These are phyloP conservation scores for Sciurus vulgaris DNA, from an alignment of 2,797 vertebrate genomes.

Conservation along the genomic window DNA sequence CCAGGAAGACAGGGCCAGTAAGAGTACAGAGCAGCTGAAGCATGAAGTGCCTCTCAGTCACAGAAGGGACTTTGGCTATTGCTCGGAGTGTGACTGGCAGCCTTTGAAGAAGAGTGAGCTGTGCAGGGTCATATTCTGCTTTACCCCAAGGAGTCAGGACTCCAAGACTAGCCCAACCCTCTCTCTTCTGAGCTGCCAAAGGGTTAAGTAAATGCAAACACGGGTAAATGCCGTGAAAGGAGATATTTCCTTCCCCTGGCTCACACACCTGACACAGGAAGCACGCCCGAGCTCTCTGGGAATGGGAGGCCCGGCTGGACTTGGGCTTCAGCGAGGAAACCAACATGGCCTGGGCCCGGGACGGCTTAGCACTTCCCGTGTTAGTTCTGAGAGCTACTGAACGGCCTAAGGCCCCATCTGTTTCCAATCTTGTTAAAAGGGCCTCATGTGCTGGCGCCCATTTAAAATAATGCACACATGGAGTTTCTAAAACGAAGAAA, in stretches of 20 bases:
- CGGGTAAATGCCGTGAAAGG: constrained; percentile 14
- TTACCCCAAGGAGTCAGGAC: neutral
- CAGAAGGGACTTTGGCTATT: neutral
- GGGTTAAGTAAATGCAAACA: constrained; percentile 73
- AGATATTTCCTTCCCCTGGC: constrained; percentile 68
- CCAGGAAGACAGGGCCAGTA: neutral
- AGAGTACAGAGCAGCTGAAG: neutral
- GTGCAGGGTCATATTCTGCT: neutral
- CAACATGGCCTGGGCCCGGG: neutral
- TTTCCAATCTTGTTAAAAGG: constrained; percentile 74
- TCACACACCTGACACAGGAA: constrained; percentile 67
- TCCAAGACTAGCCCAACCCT: neutral
- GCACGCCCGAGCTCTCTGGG: constrained; percentile 40
- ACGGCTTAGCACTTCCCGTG: constrained; percentile 44
- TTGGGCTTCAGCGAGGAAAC: constrained; percentile 31
- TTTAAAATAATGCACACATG: constrained; percentile 76
- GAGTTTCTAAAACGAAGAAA: constrained; percentile 70
- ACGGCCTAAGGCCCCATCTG: constrained; percentile 69
- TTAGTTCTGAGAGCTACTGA: constrained; percentile 68
- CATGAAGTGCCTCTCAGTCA: neutral
- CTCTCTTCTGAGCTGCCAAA: constrained; percentile 26
- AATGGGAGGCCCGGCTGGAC: constrained; percentile 53
- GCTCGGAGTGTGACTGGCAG: neutral
- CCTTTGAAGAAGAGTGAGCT: neutral
- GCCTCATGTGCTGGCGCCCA: constrained; percentile 71